phyloP scores from a whole-genome alignment of 2,797 vertebrate species.

The Nasua narica region DNA sequence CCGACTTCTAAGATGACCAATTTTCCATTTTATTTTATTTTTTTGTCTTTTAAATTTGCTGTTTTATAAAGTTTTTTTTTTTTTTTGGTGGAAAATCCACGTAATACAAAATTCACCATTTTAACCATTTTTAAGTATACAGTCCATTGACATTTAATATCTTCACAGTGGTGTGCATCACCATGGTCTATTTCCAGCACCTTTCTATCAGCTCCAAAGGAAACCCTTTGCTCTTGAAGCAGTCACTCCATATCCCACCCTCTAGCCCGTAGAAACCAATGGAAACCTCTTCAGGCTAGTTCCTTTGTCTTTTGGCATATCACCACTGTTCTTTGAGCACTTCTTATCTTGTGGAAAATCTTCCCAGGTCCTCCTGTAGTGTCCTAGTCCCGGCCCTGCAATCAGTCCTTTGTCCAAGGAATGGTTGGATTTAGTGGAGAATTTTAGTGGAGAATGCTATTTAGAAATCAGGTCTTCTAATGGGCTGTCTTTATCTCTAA shows the following conservation, averaged over 20 bases:
- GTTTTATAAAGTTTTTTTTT: not conserved
- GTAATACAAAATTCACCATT: not conserved
- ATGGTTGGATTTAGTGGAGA: not conserved
- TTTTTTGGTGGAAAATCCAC: not conserved
- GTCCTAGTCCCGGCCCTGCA: not conserved
- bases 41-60: not conserved
- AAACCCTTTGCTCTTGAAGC: not conserved
- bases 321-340: not conserved
- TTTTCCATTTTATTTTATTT: not conserved
- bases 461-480: not conserved
- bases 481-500: not conserved
- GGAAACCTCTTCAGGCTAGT: not conserved
- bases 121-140: not conserved
- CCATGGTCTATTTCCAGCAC: not conserved
- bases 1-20: not conserved
- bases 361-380: not conserved
- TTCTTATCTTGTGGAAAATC: not conserved
- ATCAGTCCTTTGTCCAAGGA: not conserved
- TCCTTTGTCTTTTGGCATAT: not conserved
- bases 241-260: not conserved
- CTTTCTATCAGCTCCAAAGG: not conserved
- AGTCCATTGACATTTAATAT: not conserved
- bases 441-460: not conserved
- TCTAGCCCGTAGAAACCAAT: not conserved
- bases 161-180: not conserved